These are phyloP conservation scores for Brachypodius melanocephalos DNA, from an alignment of 2,113 vertebrate species.

Conservation along the genomic window DNA sequence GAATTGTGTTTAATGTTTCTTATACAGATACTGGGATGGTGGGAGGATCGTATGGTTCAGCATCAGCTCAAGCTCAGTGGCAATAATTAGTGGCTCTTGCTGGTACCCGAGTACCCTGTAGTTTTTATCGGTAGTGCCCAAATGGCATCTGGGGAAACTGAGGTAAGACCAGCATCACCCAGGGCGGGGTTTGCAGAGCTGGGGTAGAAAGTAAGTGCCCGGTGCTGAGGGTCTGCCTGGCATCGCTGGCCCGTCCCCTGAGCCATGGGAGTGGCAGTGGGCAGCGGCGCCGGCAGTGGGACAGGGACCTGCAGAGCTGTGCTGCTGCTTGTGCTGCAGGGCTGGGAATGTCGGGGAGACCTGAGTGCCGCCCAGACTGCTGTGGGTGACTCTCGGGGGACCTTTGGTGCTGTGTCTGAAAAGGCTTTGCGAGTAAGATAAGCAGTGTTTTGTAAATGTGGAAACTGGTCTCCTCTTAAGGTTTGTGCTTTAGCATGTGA, in stretches of 20 bases:
- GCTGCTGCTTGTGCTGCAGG: rapidly evolving
- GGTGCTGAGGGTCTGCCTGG: background rate
- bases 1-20: background rate
- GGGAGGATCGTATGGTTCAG: background rate
- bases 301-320: background rate
- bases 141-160: background rate
- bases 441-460: background rate
- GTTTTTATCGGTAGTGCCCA: background rate
- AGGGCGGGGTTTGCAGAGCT: background rate
- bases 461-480: background rate
- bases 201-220: background rate
- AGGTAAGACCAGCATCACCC: background rate
- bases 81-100: background rate
- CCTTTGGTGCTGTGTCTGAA: background rate
- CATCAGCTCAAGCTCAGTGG: background rate
- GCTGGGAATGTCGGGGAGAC: background rate
- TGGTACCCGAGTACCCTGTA: too few relatives aligned
- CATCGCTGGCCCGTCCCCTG: background rate
- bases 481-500: background rate
- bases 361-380: rapidly evolving
- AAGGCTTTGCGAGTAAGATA: background rate
- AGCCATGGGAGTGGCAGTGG: rapidly evolving
- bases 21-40: rapidly evolving
- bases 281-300: background rate
- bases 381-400: rapidly evolving